These are phyloP conservation scores for Diadophis punctatus DNA, from an alignment of 2,113 vertebrate genomes.

Conservation along the genomic window DNA sequence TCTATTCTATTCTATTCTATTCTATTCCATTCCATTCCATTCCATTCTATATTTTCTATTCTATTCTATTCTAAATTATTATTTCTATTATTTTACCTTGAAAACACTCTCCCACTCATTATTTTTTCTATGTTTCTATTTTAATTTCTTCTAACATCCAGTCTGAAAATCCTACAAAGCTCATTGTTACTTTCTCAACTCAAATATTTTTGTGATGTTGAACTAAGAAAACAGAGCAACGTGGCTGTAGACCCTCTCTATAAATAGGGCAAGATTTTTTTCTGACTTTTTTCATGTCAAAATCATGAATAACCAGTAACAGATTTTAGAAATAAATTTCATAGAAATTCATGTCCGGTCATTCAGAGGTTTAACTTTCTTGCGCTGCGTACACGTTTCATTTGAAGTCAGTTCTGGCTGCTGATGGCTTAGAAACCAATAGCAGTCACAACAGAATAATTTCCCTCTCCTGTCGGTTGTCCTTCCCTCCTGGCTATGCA, in stretches of 20 bases:
- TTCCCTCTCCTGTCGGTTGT: background rate
- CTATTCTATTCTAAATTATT: background rate
- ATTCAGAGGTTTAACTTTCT: background rate
- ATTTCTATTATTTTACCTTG: background rate
- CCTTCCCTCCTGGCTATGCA: background rate
- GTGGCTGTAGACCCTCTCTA: background rate
- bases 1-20: background rate
- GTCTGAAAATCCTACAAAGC: background rate
- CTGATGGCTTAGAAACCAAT: background rate
- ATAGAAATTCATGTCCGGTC: background rate
- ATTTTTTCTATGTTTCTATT: background rate
- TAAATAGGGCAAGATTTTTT: background rate
- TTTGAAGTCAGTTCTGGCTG: background rate
- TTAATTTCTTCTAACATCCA: background rate
- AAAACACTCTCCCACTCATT: background rate
- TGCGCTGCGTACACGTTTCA: background rate
- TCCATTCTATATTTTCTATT: too few species aligned
- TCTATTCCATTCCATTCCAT: too few species aligned
- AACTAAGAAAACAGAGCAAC: background rate
- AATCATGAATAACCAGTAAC: background rate
- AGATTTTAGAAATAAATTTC: background rate
- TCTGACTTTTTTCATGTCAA: background rate
- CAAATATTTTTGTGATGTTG: background rate
- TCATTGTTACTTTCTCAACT: background rate
- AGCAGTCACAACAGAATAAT: background rate